Evolutionary conservation across 2,888 invertebrate genomes (phyloP).

Genomic region (Sinohyriopsis cumingii): DNA sequence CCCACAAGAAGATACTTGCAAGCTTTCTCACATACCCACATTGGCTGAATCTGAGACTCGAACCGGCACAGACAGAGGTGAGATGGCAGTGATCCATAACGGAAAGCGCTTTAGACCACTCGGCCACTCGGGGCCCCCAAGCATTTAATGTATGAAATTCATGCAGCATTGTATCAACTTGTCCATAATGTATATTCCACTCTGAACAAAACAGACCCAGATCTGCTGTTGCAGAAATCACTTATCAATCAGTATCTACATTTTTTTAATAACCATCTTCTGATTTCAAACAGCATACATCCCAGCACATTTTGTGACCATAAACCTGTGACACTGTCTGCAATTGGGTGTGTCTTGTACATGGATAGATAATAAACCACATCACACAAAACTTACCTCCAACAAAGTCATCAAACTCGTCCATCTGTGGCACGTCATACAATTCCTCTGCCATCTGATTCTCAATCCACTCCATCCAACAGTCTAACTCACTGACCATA

Average conservation of each 20-base stretch:
- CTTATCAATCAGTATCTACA: not conserved
- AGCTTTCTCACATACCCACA: no score
- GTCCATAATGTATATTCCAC: no score
- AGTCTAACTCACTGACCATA: conserved; percentile 70
- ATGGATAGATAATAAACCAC: not conserved
- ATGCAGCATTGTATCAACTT: no score
- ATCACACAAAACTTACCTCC: conserved; percentile 52
- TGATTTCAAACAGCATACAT: not conserved
- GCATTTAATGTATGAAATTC: no score
- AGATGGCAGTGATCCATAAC: no score
- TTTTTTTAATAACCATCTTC: not conserved
- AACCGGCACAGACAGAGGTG: no score
- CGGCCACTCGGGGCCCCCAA: no score
- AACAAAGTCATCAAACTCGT: conserved; percentile 67
- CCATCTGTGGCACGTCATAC: conserved; percentile 58
- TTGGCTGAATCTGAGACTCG: no score
- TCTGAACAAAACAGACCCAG: no score
- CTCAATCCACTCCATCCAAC: conserved; percentile 73
- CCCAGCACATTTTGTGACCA: not conserved
- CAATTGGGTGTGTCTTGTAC: not conserved
- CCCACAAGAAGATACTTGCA: no score
- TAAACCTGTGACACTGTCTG: not conserved
- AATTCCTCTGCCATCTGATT: conserved; percentile 68
- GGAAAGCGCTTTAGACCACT: no score
- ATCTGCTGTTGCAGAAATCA: not conserved